Evolutionary conservation across 1,140 invertebrate genomes (phyloP).

Genomic region (Anastrepha ludens): DNA sequence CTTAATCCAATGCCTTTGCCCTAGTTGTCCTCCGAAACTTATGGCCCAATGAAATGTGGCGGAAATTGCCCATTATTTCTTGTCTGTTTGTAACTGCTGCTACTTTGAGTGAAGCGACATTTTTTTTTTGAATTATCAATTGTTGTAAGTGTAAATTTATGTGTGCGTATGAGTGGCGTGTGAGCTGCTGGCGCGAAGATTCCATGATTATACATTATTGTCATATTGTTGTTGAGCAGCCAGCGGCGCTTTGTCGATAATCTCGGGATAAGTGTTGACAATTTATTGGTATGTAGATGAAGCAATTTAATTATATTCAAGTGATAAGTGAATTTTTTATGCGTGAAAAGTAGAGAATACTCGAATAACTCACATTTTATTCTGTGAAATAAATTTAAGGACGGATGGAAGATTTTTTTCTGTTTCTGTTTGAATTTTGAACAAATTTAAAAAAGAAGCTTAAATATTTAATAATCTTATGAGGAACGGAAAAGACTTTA

Average conservation of each 20-base stretch:
- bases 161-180: background rate
- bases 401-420: no score
- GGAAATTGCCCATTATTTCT: slow-evolving; percentile 43
- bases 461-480: no score
- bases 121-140: slow-evolving; percentile 17
- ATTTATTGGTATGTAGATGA: slow-evolving; percentile 51
- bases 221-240: slow-evolving; percentile 20
- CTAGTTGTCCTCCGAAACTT: slow-evolving; percentile 19
- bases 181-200: background rate
- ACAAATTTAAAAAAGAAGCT: no score
- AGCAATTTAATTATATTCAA: slow-evolving; percentile 38
- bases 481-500: no score
- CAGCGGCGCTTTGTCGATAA: background rate
- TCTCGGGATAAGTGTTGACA: slow-evolving; percentile 42
- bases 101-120: background rate
- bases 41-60: slow-evolving; percentile 15
- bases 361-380: no score
- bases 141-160: slow-evolving; percentile 13
- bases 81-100: background rate
- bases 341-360: background rate
- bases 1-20: background rate
- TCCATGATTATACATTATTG: background rate
- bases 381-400: no score
- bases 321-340: slow-evolving; percentile 6
- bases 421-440: no score